Evolutionary conservation across 2,888 invertebrate genomes (phyloP), one percentile per base, ranked within the genome.

Genomic region (Lochmaea crataegi): DNA sequence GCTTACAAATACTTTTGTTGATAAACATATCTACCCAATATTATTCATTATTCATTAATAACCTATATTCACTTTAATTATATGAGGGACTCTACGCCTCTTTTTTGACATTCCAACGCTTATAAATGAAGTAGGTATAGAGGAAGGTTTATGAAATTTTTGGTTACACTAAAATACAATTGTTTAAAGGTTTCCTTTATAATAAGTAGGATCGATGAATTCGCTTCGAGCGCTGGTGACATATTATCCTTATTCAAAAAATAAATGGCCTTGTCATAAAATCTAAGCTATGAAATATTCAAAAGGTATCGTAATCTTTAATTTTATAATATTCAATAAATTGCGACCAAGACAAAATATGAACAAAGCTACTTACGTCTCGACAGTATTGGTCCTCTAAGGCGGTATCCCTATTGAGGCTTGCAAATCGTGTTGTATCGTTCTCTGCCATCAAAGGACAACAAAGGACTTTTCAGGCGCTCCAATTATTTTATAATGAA

Each of bases 401-500:
- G 65, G 68, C 65, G 66, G 73, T 69, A 60, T 75, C 60, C n/a
- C 71, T 66, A 73, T 73, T 71, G 72, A 73, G 67, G 56, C 76
- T 77, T 76, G 75, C 76, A 79, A 78, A 81, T 81, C 84, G 84
- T 84, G 84, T 81, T 83, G 80, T 83, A 84, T 84, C 84, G 71
- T 80, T 76, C 65, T 78, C 72, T 75, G 77, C 79, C 80, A 84
- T 84, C 84, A 82, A 78, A 82, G 79, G 79, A 81, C 79, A 83
- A 82, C 83, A 82, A 82, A 80, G 81, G 78, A 79, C 77, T 77
- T 70, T 53, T 45, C 75, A 77, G 80, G 78, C 82, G 81, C 82
- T 83, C 78, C 82, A 83, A 82, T 83, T 82, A 82, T 80, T 82
- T 78, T 80, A 76, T 81, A 82, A 81, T 81, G 81, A 82, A 82